Evolutionary conservation across 2,797 vertebrate genomes (phyloP).

Genomic region (Odontamblyopus lacepedii): DNA sequence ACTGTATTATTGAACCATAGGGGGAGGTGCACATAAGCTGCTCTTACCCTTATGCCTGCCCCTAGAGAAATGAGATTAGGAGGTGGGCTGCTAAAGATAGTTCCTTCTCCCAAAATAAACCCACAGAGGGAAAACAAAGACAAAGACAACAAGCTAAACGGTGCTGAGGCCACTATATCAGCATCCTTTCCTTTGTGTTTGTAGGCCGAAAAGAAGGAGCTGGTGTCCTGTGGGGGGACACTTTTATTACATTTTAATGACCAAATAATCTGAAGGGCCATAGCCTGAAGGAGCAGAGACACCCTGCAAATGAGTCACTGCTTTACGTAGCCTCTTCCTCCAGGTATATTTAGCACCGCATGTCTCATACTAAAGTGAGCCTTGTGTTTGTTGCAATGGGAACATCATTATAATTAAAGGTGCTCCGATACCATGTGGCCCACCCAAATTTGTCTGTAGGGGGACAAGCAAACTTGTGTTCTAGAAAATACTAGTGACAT

Average conservation of each 20-base stretch:
- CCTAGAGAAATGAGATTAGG: constrained; percentile 54
- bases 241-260: background rate
- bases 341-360: background rate
- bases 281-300: background rate
- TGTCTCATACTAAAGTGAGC: background rate
- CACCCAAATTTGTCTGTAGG: too few species aligned
- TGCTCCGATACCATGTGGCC: too few species aligned
- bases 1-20: constrained; percentile 9
- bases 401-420: background rate
- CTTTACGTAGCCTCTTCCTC: background rate
- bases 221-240: constrained; percentile 15
- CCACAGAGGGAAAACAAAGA: constrained; percentile 24
- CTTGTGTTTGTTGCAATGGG: background rate
- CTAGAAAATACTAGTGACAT: too few species aligned
- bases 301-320: background rate
- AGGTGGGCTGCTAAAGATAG: constrained; percentile 49
- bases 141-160: constrained; percentile 29
- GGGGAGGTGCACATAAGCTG: constrained; percentile 11
- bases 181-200: constrained; percentile 3
- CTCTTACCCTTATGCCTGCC: constrained; percentile 13
- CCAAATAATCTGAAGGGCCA: background rate
- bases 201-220: constrained; percentile 4
- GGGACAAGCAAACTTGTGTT: too few species aligned
- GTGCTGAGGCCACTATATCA: constrained; percentile 4
- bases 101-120: constrained; percentile 38